Evolutionary conservation across 2,797 vertebrate species (phyloP).

Genomic region (Aldrovandia affinis): DNA sequence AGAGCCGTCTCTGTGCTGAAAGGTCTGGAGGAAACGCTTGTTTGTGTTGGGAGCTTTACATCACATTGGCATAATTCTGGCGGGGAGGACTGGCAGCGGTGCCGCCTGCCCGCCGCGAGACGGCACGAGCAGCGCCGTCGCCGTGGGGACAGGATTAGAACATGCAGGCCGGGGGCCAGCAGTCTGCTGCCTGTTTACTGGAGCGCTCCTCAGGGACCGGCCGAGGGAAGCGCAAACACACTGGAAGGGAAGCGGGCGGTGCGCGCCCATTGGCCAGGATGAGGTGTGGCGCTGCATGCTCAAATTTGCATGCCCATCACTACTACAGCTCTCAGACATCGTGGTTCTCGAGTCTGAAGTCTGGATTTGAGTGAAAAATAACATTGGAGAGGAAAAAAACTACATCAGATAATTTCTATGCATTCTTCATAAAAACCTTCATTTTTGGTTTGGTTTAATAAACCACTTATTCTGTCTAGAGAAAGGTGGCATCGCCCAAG

Average conservation of each 20-base stretch:
- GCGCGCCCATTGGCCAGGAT: background rate
- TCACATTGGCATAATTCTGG: conserved; percentile 11
- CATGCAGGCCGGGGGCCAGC: background rate
- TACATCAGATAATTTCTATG: background rate
- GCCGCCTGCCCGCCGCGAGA: background rate
- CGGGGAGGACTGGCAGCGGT: background rate
- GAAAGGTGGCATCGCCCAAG: background rate
- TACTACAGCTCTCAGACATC: background rate
- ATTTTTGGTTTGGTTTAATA: background rate
- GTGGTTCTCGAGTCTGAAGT: background rate
- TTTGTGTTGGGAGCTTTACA: background rate
- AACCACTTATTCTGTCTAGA: background rate
- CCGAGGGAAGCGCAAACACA: background rate
- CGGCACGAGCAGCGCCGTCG: background rate
- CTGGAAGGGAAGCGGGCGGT: background rate
- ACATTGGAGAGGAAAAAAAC: background rate
- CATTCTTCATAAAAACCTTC: background rate
- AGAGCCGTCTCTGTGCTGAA: background rate
- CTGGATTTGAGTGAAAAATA: background rate
- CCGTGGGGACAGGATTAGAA: conserved; percentile 20
- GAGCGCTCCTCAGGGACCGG: background rate
- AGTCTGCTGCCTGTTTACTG: background rate
- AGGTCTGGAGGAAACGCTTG: background rate
- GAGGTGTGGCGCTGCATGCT: background rate
- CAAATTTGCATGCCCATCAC: background rate